Conservation (phyloP, 2,797 vertebrate genomes). For the Nyctibius grandis region DNA sequence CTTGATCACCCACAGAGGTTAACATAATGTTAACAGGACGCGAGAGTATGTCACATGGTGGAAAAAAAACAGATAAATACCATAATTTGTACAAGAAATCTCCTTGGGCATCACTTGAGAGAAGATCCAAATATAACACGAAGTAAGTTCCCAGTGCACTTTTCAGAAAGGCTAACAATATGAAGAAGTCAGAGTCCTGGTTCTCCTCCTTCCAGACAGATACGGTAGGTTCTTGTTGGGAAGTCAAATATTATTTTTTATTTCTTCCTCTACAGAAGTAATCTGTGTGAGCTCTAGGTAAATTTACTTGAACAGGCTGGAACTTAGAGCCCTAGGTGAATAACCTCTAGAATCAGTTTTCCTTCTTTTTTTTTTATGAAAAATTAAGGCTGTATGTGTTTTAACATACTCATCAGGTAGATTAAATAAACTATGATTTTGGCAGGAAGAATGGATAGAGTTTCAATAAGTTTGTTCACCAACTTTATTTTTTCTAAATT, state of each 20-base stretch:
- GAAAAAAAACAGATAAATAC: background rate
- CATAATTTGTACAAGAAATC: background rate
- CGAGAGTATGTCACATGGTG: background rate
- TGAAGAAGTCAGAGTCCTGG: background rate
- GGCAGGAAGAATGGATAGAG: background rate
- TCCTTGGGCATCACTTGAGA: background rate
- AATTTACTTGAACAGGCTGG: background rate
- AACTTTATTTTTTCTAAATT: background rate
- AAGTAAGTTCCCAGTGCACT: background rate
- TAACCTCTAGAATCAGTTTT: background rate
- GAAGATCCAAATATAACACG: background rate
- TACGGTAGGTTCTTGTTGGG: background rate
- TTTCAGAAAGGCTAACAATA: background rate
- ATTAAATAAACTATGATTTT: background rate
- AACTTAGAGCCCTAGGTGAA: background rate
- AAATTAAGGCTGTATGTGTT: background rate
- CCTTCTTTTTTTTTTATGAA: background rate
- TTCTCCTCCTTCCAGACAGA: background rate
- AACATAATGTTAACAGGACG: background rate
- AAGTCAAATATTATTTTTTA: background rate
- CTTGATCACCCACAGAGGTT: slow-evolving; percentile 12
- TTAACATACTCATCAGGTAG: background rate
- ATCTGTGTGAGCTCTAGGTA: background rate
- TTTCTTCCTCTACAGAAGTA: background rate
- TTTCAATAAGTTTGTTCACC: background rate